Evolutionary conservation across 2,888 invertebrate species (phyloP), one percentile per base, ranked within the genome.

Genomic region (Cetonia aurata): DNA sequence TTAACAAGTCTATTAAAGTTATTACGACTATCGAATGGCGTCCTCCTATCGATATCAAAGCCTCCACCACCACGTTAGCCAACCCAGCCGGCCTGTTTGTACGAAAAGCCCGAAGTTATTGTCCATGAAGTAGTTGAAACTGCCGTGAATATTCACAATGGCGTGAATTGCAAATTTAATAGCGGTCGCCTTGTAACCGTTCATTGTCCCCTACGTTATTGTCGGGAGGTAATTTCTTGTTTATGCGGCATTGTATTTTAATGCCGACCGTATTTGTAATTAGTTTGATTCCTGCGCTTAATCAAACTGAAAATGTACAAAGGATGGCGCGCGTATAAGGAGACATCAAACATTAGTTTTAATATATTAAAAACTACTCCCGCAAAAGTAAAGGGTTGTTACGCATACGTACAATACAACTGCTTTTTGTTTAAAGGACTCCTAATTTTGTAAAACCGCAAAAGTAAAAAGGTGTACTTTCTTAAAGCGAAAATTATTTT

Each of bases 91-190:
- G 37, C 4, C 37, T 8, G 37, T 37, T 37, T 57, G 37, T 41
- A 41, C 50, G 62, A 65, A 65, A 65, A 50, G 62, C 62, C 17
- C 44, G 50, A 57, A 65, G 62, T 52, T 65, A 50, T 65, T 46
- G 62, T 65, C 62, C 62, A 41, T 65, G 62, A 65, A 65, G 62
- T 65, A 52, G 62, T 52, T 37, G 62, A 50, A 65, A 65, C 37
- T 37, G 37, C 62, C 62, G 62, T 65, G 62, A 65, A 65, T 65
- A 65, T 65, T 67, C 68, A 68, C 57, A 68, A 68, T 44, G 56
- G 57, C 48, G 57, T 55, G 67, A 71, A 67, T 67, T 71, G 71
- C 71, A 67, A 67, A 71, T 71, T 71, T 71, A 71, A 71, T 67
- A 42, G 71, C 67, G 42, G 46, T 60, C 41, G 57, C 33, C 53